Evolutionary conservation across 2,113 vertebrate species (phyloP), one percentile per base, ranked within the genome.

Genomic region (Vimba vimba): DNA sequence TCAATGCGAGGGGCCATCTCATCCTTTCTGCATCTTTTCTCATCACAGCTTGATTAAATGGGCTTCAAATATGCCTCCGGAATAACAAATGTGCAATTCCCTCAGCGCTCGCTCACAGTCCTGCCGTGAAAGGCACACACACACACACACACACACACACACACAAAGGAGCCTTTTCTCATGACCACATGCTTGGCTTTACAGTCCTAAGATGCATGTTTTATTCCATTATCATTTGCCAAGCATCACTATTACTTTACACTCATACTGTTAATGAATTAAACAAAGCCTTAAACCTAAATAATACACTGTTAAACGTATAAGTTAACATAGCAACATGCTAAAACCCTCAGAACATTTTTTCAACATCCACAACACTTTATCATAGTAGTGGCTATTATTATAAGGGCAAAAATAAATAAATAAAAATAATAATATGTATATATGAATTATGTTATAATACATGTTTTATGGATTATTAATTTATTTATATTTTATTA

Each of bases 11-110:
- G 88, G 85, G 82, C 85, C 66, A 89, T 86, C 88, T 89, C 85
- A 89, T 89, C 88, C 85, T 89, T 82, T 85, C 88, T 82, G 85
- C 88, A 87, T 89, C 88, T 89, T 82, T 77, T 77, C 88, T 89
- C 85, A 86, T 86, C 88, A 86, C 85, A 86, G 88, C 82, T 89
- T 89, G 88, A 89, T 89, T 89, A 89, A 89, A 86, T 89, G 88
- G 82, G 85, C 82, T 89, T 82, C 88, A 89, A 79, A 77, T 82
- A 86, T 89, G 88, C 83, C 76, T 83, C 71, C 78, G 69, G 88
- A 89, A 89, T 89, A 85, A 73, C 23, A 84, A 89, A 89, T 89
- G 78, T 73, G 78, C 85, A 87, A 79, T 86, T 78, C 66, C 87
- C 77, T 52, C 19, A 64, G 30, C 76, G 19, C 52, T 10, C 30